Base-by-base conservation (phyloP, 1,140 invertebrate species). In the Tribolium madens region DNA sequence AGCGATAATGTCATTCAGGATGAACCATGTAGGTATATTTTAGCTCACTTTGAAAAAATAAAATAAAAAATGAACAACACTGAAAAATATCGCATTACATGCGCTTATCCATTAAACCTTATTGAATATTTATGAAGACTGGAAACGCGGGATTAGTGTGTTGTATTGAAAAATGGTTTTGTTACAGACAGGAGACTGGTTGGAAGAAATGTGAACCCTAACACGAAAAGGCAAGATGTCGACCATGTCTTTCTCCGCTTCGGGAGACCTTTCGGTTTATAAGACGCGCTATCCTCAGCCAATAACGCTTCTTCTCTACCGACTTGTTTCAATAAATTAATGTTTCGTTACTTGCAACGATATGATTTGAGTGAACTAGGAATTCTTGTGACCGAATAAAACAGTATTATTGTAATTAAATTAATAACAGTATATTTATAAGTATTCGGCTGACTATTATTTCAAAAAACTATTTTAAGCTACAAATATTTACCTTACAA, bases 231-330 rank as follows among this genome's bases (percentile, higher is more conserved):
- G 70, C 92, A 95, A 84, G 93, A 95, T 84, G 91, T 94, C 26
- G 93, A 94, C 75, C 93, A 95, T 86, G 92, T 94, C 60, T 95
- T 94, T 86, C 88, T 95, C 53, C 91, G 93, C 82, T 94, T 95
- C 83, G 93, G 93, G 42, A 90, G 91, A 84, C 89, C 92, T 83
- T 88, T 88, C 83, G 89, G 89, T 73, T 72, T 77, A 68, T 82
- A 81, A 73, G 57, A 74, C 13, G 53, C 33, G 31, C 36, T 31
- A 60, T 47, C 68, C 13, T 42, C 42, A 76, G 69, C 52, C 52
- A 18, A 26, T 52, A 57, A 76, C 17, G 60, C 71, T 72, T 48
- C 12, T 72, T 57, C 17, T 64, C 6, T 57, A 72, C 13, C 52
- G 42, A 48, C 53, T 46, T 18, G 15, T 77, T 71, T 42, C 14